Conservation (phyloP, 2,888 invertebrate genomes). For the Lepetodrilus schrolli region DNA sequence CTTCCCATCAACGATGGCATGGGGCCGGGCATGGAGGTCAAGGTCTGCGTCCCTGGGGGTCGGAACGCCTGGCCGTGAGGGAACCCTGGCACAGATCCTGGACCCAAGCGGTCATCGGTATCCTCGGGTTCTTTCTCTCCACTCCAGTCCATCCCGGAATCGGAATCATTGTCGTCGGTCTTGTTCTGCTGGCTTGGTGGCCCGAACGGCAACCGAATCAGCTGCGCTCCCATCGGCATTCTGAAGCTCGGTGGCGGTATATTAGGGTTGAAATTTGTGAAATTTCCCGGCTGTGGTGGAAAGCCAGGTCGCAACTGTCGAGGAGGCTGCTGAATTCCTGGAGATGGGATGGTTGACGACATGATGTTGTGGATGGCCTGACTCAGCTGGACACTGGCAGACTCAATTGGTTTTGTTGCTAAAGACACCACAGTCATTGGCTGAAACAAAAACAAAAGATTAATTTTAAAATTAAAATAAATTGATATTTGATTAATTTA, state of each 20-base stretch:
- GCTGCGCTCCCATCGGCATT: slow-evolving; percentile 51
- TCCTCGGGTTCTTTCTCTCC: slow-evolving; percentile 22
- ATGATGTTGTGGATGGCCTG: slow-evolving; percentile 31
- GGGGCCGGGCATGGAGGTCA: not conserved
- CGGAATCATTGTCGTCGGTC: slow-evolving; percentile 25
- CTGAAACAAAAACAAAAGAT: not conserved
- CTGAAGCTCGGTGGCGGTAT: slow-evolving; percentile 55
- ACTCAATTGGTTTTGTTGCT: slow-evolving; percentile 7
- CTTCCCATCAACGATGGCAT: not conserved
- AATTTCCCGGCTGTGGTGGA: slow-evolving; percentile 40
- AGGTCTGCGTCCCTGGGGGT: not conserved
- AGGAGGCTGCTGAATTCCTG: slow-evolving; percentile 25
- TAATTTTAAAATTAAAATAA: not conserved
- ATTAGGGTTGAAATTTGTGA: slow-evolving; percentile 48
- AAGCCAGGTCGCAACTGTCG: slow-evolving; percentile 50
- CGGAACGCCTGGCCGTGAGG: not conserved
- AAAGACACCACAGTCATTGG: not conserved
- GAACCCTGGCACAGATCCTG: not conserved
- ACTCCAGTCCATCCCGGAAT: slow-evolving; percentile 29
- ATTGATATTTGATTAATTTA: too few species aligned
- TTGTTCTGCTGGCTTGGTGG: not conserved
- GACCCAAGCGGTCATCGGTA: slow-evolving; percentile 24
- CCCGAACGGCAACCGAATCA: slow-evolving; percentile 21
- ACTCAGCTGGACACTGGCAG: slow-evolving; percentile 29
- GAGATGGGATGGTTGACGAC: slow-evolving; percentile 27